Base-by-base conservation (phyloP, 2,888 invertebrate species). In the Colletes collaris region DNA sequence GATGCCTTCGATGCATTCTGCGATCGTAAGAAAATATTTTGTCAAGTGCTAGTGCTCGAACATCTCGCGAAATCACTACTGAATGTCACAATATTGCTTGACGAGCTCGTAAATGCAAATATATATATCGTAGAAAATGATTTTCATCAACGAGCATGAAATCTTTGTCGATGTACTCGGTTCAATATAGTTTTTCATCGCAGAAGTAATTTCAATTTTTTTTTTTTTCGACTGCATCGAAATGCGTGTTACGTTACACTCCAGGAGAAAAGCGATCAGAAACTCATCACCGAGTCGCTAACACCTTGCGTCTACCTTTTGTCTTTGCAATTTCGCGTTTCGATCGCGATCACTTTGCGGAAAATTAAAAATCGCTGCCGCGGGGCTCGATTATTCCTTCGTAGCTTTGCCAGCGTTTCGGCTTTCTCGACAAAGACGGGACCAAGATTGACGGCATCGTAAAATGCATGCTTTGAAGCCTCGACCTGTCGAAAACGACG, bases 11-110 rank as follows among this genome's bases (percentile, higher is more conserved):
- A 19, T 16, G 53, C 59, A 63, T 19, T 40, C 27, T 27, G 59
- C 40, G 27, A 27, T 76, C 76, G 75, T 80, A 69, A 79, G 85
- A 85, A 84, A 88, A 88, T 89, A 86, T 89, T 89, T 89, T 87
- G 82, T 83, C 88, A 89, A 86, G 86, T 89, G 88, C 70, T 69
- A 79, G 76, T 58, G 59, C 62, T 53, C 74, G 52, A 56, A 64
- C 44, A 52, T n/a, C 46, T 60, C 50, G 27, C 56, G 63, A 71
- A 76, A 84, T 82, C 53, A 58, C 50, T 55, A 64, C 53, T 52
- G 19, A 62, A 67, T 16, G 66, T 56, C 19, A 63, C 37, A 13
- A 55, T 44, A 55, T 44, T 35, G 59, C 49, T 56, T 73, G 63
- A 77, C 56, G 19, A 66, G 63, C 40, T 44, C 62, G 46, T 46